A percentile compares a stretch with the other conserved stretches of the same genome.
These are phyloP conservation scores for Gryllus bimaculatus DNA, from an alignment of 1,140 invertebrate genomes.

Conservation along the genomic window DNA sequence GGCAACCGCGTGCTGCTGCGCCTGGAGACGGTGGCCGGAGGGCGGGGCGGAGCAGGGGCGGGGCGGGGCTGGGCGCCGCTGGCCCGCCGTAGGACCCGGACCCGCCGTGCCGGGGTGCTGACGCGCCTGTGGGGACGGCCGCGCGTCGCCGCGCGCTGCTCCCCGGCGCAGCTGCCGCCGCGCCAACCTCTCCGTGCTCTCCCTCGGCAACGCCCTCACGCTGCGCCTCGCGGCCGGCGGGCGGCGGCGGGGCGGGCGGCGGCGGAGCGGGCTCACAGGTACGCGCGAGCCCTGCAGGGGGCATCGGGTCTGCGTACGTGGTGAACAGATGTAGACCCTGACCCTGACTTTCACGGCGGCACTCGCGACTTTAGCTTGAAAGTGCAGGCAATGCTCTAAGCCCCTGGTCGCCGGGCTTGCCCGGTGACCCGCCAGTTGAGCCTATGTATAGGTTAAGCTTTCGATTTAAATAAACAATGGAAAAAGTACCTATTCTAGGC, in stretches of 20 bases:
- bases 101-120: conserved; percentile 40
- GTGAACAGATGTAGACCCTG: too few relatives aligned
- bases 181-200: conserved; percentile 26
- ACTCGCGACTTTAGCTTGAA: too few relatives aligned
- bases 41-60: background rate
- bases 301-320: too few relatives aligned
- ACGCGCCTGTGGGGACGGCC: conserved; percentile 43
- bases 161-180: conserved; percentile 40
- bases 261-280: background rate
- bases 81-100: background rate
- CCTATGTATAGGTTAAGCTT: too few relatives aligned
- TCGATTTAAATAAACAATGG: too few relatives aligned
- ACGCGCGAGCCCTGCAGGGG: too few relatives aligned
- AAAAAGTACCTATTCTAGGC: too few relatives aligned
- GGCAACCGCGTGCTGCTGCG: conserved; percentile 47
- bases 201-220: conserved; percentile 9
- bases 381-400: too few relatives aligned
- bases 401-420: too few relatives aligned
- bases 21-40: conserved; percentile 30
- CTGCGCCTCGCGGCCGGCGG: conserved; percentile 7
- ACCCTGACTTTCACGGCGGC: too few relatives aligned
- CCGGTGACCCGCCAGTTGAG: too few relatives aligned
- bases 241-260: background rate
- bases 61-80: background rate
- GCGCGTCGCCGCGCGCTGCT: conserved; percentile 44